A percentile compares a stretch with the other conserved stretches of the same genome.
Conservation (phyloP, 37 sponge, comb jelly and placozoan species). For the Oopsacas minuta region DNA sequence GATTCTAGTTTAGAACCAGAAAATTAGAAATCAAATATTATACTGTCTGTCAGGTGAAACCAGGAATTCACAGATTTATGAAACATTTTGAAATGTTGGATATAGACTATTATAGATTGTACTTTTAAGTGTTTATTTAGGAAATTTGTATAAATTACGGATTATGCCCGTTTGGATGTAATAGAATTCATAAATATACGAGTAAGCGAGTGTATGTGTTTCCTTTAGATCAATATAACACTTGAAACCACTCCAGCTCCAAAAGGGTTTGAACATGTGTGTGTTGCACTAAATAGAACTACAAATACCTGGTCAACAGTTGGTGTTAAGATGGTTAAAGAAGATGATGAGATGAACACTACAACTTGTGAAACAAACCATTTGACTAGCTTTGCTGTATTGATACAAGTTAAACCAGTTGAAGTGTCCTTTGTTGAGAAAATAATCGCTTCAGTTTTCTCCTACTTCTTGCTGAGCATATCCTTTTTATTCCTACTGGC, state of each 20-base stretch:
- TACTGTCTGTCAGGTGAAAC: no score
- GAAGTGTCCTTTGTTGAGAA: background rate
- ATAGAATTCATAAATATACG: no score
- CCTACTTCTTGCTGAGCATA: background rate
- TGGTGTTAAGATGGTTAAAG: background rate
- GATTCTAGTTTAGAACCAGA: no score
- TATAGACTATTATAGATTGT: no score
- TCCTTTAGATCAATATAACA: background rate
- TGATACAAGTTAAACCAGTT: background rate
- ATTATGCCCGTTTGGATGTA: no score
- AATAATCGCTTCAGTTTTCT: background rate
- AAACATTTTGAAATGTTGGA: no score
- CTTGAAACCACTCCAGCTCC: background rate
- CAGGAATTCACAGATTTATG: no score
- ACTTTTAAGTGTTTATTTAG: no score
- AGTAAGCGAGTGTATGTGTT: no score
- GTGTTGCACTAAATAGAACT: slow-evolving; percentile 7
- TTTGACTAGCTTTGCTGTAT: slow-evolving; percentile 8
- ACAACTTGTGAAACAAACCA: background rate
- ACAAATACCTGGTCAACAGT: background rate
- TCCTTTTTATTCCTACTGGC: background rate
- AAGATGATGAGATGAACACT: slow-evolving; percentile 8
- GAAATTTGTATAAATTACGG: no score
- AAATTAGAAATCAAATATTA: no score
- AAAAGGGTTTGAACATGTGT: background rate